Conservation (phyloP, 2,113 vertebrate genomes). For the Calidris pugnax region DNA sequence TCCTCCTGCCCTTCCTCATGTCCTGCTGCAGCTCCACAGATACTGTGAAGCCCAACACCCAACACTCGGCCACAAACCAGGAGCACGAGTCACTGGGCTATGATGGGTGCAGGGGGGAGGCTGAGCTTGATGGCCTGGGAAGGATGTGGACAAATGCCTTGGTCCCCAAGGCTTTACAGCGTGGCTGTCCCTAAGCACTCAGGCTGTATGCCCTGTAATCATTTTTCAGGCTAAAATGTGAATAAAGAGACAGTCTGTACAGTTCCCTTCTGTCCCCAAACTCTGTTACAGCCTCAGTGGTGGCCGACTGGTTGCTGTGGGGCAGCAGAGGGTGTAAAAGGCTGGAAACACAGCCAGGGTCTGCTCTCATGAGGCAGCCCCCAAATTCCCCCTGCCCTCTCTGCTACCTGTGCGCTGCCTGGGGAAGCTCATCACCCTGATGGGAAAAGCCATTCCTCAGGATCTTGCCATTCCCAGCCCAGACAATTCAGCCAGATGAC, state of each 20-base stretch:
- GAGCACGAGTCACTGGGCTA: background rate
- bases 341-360: background rate
- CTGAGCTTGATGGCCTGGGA: background rate
- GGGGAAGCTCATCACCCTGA: background rate
- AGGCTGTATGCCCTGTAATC: background rate
- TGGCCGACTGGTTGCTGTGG: rapidly evolving
- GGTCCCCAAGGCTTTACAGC: background rate
- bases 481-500: no score
- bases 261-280: background rate
- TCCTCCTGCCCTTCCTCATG: background rate
- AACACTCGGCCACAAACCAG: background rate
- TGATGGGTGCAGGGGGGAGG: background rate
- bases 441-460: background rate
- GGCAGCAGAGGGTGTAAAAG: background rate
- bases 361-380: background rate
- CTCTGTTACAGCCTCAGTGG: rapidly evolving
- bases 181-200: rapidly evolving
- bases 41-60: rapidly evolving
- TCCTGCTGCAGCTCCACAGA: background rate
- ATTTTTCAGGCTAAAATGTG: background rate
- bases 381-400: background rate
- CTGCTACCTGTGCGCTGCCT: background rate
- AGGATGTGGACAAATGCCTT: rapidly evolving
- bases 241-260: background rate
- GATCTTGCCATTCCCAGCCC: background rate